Evolutionary conservation across 2,797 vertebrate genomes (phyloP).

Genomic region (Enteromius paludinosus): DNA sequence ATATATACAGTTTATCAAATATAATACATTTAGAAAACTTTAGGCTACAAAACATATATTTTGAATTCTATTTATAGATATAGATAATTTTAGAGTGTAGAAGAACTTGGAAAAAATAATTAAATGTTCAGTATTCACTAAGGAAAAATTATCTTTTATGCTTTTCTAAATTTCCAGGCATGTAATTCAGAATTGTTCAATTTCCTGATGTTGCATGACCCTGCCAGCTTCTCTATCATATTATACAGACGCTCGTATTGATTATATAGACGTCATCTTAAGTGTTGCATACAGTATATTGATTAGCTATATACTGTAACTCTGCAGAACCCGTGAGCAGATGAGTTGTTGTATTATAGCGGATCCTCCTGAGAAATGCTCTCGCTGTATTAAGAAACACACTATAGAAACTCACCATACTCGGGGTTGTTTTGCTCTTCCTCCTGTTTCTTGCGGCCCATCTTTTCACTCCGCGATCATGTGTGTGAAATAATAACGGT

Average conservation of each 20-base stretch:
- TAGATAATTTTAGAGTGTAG: not conserved
- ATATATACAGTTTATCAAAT: not conserved
- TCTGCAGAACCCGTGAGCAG: too few species aligned
- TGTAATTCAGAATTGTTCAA: not conserved
- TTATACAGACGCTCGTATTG: not conserved
- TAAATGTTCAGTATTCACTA: not conserved
- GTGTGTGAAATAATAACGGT: not conserved
- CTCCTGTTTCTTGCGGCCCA: slow-evolving; percentile 70
- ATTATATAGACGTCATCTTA: not conserved
- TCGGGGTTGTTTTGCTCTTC: slow-evolving; percentile 59
- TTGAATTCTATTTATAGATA: too few species aligned
- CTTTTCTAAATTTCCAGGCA: not conserved
- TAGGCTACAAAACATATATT: too few species aligned
- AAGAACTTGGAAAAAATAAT: not conserved
- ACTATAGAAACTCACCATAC: slow-evolving; percentile 71
- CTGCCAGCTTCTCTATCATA: not conserved
- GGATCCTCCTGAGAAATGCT: not conserved
- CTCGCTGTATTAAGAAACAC: not conserved
- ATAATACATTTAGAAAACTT: not conserved
- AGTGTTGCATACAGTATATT: not conserved
- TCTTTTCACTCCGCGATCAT: slow-evolving; percentile 41
- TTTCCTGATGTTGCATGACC: not conserved
- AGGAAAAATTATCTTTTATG: not conserved
- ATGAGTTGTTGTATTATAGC: not conserved
- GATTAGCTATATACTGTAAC: not conserved